Conservation (phyloP, 2,797 vertebrate genomes). For the Labeo calbasu region DNA sequence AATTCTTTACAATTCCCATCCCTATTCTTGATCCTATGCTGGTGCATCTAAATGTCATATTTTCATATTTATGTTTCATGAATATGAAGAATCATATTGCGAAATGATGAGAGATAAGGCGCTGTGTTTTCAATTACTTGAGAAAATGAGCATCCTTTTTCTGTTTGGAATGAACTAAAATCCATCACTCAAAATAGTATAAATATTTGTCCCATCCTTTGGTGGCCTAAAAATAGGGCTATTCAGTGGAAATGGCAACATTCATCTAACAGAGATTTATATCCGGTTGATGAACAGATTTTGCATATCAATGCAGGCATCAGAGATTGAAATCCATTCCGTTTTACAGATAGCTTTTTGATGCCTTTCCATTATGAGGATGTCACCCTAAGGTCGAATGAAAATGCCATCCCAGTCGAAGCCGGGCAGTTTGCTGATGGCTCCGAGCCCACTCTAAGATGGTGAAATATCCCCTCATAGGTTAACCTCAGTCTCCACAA, state of each 20-base stretch:
- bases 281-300: conserved; percentile 65
- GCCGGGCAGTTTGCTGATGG: conserved; percentile 55
- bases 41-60: conserved; percentile 30
- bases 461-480: conserved; percentile 55
- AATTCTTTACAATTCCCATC: background rate
- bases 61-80: conserved; percentile 29
- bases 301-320: conserved; percentile 77
- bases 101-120: background rate
- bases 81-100: conserved; percentile 13
- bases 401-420: conserved; percentile 74
- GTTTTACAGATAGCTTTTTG: conserved; percentile 75
- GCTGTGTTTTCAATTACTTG: conserved; percentile 6
- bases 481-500: conserved; percentile 43
- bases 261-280: conserved; percentile 51
- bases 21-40: background rate
- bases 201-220: conserved; percentile 42
- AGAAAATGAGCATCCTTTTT: conserved; percentile 15
- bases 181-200: conserved; percentile 21
- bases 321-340: conserved; percentile 74
- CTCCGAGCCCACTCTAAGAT: conserved; percentile 55
- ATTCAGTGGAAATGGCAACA: conserved; percentile 54
- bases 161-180: conserved; percentile 4
- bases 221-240: conserved; percentile 43
- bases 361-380: conserved; percentile 76
- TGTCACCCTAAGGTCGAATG: conserved; percentile 75